Percentiles rank a stretch among this genome's conserved stretches.
phyloP scores from a whole-genome alignment of 2,113 vertebrate genomes.

The Ariopsis seemanni region DNA sequence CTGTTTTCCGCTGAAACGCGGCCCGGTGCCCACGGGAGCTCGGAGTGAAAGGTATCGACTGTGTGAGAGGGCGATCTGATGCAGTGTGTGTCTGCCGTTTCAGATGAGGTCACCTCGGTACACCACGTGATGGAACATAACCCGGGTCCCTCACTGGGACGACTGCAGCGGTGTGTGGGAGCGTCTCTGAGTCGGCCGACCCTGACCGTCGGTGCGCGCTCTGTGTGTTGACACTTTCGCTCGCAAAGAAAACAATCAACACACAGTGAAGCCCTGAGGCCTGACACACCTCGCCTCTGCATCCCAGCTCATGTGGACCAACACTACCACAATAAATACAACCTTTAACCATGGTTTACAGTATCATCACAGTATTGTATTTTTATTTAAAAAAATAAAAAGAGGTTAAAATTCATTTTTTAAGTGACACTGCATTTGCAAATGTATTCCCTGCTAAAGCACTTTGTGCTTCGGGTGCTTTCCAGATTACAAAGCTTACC shows the following conservation, averaged over 20 bases:
- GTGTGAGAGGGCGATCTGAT: constrained; percentile 7
- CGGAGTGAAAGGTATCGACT: constrained; percentile 36
- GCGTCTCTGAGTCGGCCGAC: background rate
- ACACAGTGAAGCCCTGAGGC: background rate
- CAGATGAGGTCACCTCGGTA: constrained; percentile 48
- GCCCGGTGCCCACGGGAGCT: constrained; percentile 21
- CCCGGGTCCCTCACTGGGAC: constrained; percentile 32
- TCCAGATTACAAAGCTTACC: background rate
- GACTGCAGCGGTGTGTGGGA: background rate
- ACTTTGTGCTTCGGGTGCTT: background rate
- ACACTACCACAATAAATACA: background rate
- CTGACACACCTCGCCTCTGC: background rate
- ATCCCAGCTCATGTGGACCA: background rate
- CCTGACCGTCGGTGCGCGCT: background rate
- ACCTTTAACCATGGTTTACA: background rate
- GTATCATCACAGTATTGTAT: background rate
- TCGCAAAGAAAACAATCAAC: background rate
- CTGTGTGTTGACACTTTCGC: constrained; percentile 1
- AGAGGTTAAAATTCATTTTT: background rate
- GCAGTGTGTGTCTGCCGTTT: constrained; percentile 27
- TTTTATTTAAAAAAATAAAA: background rate
- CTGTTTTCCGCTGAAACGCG: constrained; percentile 21
- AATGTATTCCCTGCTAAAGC: background rate
- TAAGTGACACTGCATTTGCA: background rate
- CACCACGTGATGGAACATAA: constrained; percentile 51